Evolutionary conservation across 2,797 vertebrate species (phyloP), one percentile per base, ranked within the genome.

Genomic region (Fratercula arctica): DNA sequence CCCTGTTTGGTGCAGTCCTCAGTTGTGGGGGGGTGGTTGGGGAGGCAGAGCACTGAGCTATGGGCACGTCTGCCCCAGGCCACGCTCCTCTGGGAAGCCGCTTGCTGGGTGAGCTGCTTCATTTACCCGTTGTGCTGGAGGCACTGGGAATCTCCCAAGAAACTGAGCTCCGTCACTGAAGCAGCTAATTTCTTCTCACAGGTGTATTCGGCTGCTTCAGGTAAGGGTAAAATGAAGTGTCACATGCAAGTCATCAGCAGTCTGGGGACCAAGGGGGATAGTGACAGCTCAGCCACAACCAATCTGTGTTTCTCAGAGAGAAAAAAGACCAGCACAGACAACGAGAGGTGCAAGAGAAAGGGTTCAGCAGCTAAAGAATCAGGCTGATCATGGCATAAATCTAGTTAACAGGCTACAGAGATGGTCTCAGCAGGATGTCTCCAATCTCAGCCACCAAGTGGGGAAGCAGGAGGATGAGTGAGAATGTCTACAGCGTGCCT

Each of bases 101-200:
- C 35, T 87, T 8, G 3, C 54, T 64, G 86, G 29, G 61, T 50
- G 69, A 93, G 50, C 74, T 73, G 77, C 67, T 91, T 92, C 54
- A 50, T 94, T 92, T 90, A 37, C 33, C 41, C 3, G 0, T 57
- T 45, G 46, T 90, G 84, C 74, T 73, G 54, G 41, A 85, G 70
- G 81, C 41, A 13, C 70, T 57, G 70, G 41, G 39, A 90, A 90
- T 46, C 78, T 84, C 66, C 54, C 33, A 33, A 57, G 94, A 19
- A 89, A 16, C 46, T 4, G 33, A 86, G n/a, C 45, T 90, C 56
- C 7, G 4, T 57, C 90, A 66, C 45, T 85, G 89, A 82, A 90
- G 87, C 91, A 92, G 81, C 23, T 93, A 87, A 90, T 89, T 95
- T 90, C 78, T 93, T 59, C 70, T 93, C 63, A 35, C 46, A 90